Base-by-base conservation (phyloP, 2,113 vertebrate genomes). In the Coreoperca whiteheadi region DNA sequence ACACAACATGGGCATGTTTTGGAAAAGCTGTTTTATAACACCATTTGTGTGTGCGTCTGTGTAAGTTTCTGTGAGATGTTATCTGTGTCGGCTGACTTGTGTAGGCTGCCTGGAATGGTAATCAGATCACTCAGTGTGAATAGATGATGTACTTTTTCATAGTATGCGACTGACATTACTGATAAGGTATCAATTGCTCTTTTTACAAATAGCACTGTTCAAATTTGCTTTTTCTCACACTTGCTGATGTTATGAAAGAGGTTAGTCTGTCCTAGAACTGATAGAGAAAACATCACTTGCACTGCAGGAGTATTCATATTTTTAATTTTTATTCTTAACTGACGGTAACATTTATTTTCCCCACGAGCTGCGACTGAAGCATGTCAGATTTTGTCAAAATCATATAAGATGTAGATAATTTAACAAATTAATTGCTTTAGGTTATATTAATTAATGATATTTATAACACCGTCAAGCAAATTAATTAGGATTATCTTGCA, bases 31-130 rank as follows among this genome's bases (percentile, higher is more conserved):
- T 85, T 86, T 89, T 86, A 57, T 59, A 50, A 68, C 67, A 61
- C 56, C 25, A 65, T 76, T 88, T 76, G 34, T 76, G 46, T 76
- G 59, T 78, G 54, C 2, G 51, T 77, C 28, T 77, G 34, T 66
- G 82, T 74, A 70, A 59, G 34, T 80, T 83, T 81, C 37, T 83
- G 32, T 77, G 54, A 74, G 87, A 89, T 87, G 72, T 88, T 89
- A 82, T 88, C 74, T 70, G n/a, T 54, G 86, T 89, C 90, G 76
- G 87, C 78, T 90, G 86, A 93, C 77, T 48, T 70, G 34, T 59
- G 25, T 67, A 25, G 59, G 56, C 53, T 4, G 23, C 65, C 28
- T 63, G 21, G 9, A 34, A 30, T 60, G 37, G 74, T 81, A 81
- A 75, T 86, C 6, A 72, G 67, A 81, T 85, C 30, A 48, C 76